phyloP scores from a whole-genome alignment of 2,888 invertebrate species.

The Azorinus chamasolen region DNA sequence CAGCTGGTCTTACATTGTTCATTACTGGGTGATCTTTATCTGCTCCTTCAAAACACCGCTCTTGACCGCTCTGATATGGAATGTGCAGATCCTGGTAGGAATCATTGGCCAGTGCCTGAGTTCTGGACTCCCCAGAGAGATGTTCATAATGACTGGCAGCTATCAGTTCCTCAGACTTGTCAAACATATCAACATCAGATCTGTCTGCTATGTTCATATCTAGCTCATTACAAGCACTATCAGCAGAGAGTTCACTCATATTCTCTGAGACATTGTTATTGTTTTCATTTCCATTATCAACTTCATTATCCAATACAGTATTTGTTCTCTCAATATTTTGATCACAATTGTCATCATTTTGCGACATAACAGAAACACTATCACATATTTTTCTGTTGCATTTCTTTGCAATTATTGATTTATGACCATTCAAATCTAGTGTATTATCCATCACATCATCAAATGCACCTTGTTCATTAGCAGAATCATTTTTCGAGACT shows the following conservation, averaged over 20 bases:
- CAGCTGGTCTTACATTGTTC: too few relatives aligned
- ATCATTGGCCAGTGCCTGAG: conserved; percentile 25
- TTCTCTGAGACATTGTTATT: conserved; percentile 17
- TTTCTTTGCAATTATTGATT: too few relatives aligned
- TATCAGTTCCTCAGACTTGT: conserved; percentile 66
- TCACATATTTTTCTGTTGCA: too few relatives aligned
- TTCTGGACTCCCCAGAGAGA: conserved; percentile 60
- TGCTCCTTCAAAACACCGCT: conserved; percentile 61
- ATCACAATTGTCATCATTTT: too few relatives aligned
- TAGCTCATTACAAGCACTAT: conserved; percentile 31
- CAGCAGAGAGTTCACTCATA: neutral
- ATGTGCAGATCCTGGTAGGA: conserved; percentile 70
- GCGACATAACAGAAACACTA: too few relatives aligned
- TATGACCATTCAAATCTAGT: too few relatives aligned
- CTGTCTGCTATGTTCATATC: conserved; percentile 52
- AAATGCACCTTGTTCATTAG: too few relatives aligned
- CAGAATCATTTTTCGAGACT: too few relatives aligned
- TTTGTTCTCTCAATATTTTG: neutral
- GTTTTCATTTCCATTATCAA: neutral
- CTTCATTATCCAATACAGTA: neutral
- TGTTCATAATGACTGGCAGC: conserved; percentile 79
- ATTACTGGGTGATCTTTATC: conserved; percentile 13
- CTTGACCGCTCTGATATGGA: conserved; percentile 73
- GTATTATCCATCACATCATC: too few relatives aligned
- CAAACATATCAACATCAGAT: conserved; percentile 47